A percentile compares a stretch with the other conserved stretches of the same genome.
phyloP scores from a whole-genome alignment of 2,888 invertebrate genomes.

The Odontocerum albicorne region DNA sequence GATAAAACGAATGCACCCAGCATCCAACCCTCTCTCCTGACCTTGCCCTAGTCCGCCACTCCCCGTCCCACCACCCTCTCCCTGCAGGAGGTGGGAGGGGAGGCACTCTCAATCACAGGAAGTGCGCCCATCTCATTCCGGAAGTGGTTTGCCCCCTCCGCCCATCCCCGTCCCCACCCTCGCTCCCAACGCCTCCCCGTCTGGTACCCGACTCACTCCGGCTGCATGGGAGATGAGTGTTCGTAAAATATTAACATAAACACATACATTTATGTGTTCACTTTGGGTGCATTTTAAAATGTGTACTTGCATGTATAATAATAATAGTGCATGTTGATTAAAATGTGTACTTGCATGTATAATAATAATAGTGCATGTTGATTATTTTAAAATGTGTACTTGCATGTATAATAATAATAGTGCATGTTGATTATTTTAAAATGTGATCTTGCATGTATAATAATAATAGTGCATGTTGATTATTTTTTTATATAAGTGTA shows the following conservation, averaged over 20 bases:
- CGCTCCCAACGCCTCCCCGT: constrained; percentile 5
- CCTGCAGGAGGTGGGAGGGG: constrained; percentile 29
- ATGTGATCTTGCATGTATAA: too few species aligned
- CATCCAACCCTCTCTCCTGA: constrained; percentile 23
- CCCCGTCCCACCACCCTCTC: constrained; percentile 13
- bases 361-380: too few species aligned
- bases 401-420: too few species aligned
- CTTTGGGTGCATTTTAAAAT: too few species aligned
- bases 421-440: too few species aligned
- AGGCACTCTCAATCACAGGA: constrained; percentile 58
- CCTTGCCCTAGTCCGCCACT: constrained; percentile 34
- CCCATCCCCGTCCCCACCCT: constrained; percentile 28
- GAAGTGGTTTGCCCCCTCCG: constrained; percentile 57
- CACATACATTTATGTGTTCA: too few species aligned
- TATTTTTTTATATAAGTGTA: too few species aligned
- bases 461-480: too few species aligned
- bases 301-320: too few species aligned
- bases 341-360: too few species aligned
- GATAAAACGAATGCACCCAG: constrained; percentile 14
- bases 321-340: too few species aligned
- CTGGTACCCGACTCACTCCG: neutral
- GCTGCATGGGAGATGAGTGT: constrained; percentile 22
- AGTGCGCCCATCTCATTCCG: constrained; percentile 61
- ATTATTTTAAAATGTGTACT: too few species aligned
- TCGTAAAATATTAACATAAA: constrained; percentile 32